Base-by-base conservation (phyloP, 2,113 vertebrate genomes). In the Trinectes maculatus region DNA sequence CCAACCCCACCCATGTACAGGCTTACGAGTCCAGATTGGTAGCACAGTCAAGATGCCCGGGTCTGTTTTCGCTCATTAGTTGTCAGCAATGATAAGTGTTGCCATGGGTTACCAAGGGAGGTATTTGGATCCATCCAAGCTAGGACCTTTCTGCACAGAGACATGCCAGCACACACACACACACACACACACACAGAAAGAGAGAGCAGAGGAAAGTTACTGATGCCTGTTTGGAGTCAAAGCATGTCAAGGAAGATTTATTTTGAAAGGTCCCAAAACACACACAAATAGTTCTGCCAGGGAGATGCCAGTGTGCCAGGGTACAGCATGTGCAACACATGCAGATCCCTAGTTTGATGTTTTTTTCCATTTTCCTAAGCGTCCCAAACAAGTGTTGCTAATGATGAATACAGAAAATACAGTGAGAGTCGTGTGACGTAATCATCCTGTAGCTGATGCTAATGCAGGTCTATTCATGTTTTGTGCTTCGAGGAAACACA, bases 41-140 rank as follows among this genome's bases (percentile, higher is more conserved):
- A 8, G 2, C 15, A 46, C 9, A 6, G 13, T 46, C 8, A 28
- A 26, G 52, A 13, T 29, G 71, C 80, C 73, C 16, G 67, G 15
- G 34, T 58, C 77, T 78, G 82, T 37, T 75, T 21, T 18, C 28
- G 44, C 22, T 80, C 79, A 69, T 56, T 74, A 59, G 26, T 71
- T 82, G 77, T 67, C 68, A 65, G 64, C 62, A 81, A 67, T 77
- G 60, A 78, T 65, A 77, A 71, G 36, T 34, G 74, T 83, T 68
- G 40, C 71, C 74, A 77, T 37, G 44, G 44, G 73, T 72, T 67
- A 71, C 77, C 28, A 44, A 59, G 76, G 42, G 58, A 77, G 33
- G 65, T 12, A 22, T 61, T 62, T 54, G 49, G 19, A 34, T 70
- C 22, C 70, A 64, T 10, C 34, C 34, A 15, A 37, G 34, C 34